Evolutionary conservation across 2,797 vertebrate genomes (phyloP).

Genomic region (Hozukius guyotensis): DNA sequence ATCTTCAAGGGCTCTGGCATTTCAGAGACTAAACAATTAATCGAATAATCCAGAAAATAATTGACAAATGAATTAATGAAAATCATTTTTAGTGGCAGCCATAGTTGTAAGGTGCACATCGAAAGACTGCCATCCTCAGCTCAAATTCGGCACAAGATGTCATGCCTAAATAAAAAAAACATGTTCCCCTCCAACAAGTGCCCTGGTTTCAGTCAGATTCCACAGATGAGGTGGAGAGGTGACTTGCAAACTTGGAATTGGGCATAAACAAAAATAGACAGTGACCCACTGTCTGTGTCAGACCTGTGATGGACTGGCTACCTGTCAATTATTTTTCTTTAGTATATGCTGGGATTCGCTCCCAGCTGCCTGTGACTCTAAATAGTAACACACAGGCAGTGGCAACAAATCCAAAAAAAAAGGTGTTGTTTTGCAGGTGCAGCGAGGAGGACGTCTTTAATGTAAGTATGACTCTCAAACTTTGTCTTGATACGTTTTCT

Average conservation of each 20-base stretch:
- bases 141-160: neutral
- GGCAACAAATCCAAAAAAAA: neutral
- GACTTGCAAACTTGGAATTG: slow-evolving; percentile 40
- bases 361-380: neutral
- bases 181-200: neutral
- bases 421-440: neutral
- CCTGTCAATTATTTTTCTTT: slow-evolving; percentile 40
- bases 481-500: neutral
- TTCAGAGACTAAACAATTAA: neutral
- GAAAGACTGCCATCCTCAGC: too few relatives aligned
- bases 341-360: neutral
- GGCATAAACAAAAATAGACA: slow-evolving; percentile 36
- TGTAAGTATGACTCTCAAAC: neutral
- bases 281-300: slow-evolving; percentile 29
- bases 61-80: neutral
- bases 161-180: neutral
- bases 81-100: neutral
- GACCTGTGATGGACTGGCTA: slow-evolving; percentile 8
- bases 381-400: neutral
- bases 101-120: neutral
- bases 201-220: neutral
- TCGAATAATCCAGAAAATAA: neutral
- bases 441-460: neutral
- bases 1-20: neutral
- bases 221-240: neutral